Conservation (phyloP, 2,888 invertebrate species). For the Eilema depressum region DNA sequence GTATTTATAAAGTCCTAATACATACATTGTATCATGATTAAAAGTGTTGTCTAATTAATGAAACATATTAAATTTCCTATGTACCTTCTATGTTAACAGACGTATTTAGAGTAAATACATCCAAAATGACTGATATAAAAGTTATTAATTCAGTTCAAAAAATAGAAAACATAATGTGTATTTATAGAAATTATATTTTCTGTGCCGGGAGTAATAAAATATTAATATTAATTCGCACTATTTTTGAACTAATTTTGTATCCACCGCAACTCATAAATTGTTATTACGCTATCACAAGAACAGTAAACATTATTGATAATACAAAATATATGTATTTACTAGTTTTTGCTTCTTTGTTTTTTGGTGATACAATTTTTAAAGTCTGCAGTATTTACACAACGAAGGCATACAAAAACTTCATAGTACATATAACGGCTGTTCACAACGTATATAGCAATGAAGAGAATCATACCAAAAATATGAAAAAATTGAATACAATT, state of each 20-base stretch:
- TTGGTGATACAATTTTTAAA: not conserved
- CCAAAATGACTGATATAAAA: constrained; percentile 2
- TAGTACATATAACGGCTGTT: not conserved
- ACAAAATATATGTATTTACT: constrained; percentile 4
- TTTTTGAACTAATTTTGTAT: not conserved
- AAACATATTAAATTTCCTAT: not conserved
- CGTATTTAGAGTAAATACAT: not conserved
- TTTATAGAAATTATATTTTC: constrained; percentile 26
- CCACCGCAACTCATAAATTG: constrained; percentile 7
- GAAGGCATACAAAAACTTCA: not conserved
- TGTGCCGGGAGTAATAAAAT: constrained; percentile 1
- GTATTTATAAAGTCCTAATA: not conserved
- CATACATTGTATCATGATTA: not conserved
- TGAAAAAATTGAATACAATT: not conserved
- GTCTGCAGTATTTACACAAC: not conserved
- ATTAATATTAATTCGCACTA: constrained; percentile 4
- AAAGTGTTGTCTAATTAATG: not conserved
- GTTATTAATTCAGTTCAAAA: constrained; percentile 10
- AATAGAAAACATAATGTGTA: constrained; percentile 25
- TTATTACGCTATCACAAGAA: not conserved
- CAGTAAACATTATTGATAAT: not conserved
- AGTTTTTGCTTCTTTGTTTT: not conserved
- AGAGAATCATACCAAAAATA: not conserved
- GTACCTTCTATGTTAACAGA: not conserved
- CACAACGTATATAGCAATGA: not conserved